These are phyloP conservation scores for Chloebia gouldiae DNA, from an alignment of 2,113 vertebrate genomes.

Conservation along the genomic window DNA sequence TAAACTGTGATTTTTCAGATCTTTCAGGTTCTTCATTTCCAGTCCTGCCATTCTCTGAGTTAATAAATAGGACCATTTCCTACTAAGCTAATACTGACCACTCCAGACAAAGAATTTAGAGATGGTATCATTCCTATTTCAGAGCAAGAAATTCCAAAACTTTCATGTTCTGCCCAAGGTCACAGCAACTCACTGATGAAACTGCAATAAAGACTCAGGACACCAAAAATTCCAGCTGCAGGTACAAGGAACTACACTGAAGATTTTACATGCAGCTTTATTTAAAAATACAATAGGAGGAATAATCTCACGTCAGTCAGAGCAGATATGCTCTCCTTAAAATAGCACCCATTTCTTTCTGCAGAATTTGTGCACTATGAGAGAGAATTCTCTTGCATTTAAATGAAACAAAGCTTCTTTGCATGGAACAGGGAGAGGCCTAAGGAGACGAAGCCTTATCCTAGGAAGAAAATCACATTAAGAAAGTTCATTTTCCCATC, in stretches of 20 bases:
- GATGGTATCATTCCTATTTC: neutral
- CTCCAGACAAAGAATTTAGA: neutral
- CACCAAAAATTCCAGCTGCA: constrained; percentile 18
- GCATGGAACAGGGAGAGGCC: neutral
- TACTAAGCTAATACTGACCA: neutral
- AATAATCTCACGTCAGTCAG: constrained; percentile 1
- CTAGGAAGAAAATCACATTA: neutral
- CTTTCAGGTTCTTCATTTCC: neutral
- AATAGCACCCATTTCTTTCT: neutral
- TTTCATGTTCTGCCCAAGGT: neutral
- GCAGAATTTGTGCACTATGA: neutral
- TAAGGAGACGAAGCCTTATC: neutral
- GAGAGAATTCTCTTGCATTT: neutral
- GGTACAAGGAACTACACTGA: neutral
- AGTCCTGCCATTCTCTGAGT: neutral
- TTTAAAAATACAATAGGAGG: constrained; percentile 16
- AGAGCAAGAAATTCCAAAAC: neutral
- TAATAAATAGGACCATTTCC: constrained; percentile 14
- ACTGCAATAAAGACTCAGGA: neutral
- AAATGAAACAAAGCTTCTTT: neutral
- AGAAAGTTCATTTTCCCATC: neutral
- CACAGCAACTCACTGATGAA: neutral
- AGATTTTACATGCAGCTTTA: neutral
- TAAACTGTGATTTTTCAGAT: neutral
- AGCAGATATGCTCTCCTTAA: neutral